phyloP scores from a whole-genome alignment of 2,797 vertebrate genomes.

The Microhierax caerulescens region DNA sequence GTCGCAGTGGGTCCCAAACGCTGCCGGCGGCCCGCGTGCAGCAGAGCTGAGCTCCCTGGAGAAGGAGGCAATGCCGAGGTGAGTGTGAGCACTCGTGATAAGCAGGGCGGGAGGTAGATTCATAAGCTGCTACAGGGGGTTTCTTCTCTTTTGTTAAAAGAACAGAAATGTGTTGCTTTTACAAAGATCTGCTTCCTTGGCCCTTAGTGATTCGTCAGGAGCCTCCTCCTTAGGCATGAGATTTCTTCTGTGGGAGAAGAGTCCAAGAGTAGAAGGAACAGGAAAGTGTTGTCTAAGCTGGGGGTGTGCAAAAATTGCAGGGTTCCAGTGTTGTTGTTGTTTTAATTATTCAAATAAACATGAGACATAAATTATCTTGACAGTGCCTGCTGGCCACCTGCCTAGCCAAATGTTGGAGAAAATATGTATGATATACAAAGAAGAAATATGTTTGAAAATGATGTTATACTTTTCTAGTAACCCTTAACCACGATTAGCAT shows the following conservation, averaged over 20 bases:
- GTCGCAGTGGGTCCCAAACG: not conserved
- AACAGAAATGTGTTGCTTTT: not conserved
- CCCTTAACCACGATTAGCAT: not conserved
- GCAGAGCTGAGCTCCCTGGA: not conserved
- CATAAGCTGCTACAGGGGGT: rapidly evolving
- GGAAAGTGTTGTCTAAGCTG: not conserved
- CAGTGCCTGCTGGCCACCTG: conserved; percentile 67
- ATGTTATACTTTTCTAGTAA: not conserved
- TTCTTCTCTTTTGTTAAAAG: rapidly evolving
- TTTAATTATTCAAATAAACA: conserved; percentile 67
- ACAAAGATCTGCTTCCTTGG: not conserved
- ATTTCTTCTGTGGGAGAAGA: not conserved
- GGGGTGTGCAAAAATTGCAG: conserved; percentile 3
- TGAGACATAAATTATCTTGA: conserved; percentile 69
- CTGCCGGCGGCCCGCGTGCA: not conserved
- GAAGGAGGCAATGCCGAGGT: not conserved
- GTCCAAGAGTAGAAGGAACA: not conserved
- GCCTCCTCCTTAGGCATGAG: not conserved
- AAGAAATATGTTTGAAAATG: not conserved
- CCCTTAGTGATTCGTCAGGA: not conserved
- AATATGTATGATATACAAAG: not conserved
- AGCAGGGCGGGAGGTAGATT: not conserved
- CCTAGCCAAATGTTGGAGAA: conserved; percentile 57
- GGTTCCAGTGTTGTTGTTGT: conserved; percentile 51
- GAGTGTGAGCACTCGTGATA: not conserved